phyloP scores from a whole-genome alignment of 2,888 invertebrate species.

The Cistogaster globosa region DNA sequence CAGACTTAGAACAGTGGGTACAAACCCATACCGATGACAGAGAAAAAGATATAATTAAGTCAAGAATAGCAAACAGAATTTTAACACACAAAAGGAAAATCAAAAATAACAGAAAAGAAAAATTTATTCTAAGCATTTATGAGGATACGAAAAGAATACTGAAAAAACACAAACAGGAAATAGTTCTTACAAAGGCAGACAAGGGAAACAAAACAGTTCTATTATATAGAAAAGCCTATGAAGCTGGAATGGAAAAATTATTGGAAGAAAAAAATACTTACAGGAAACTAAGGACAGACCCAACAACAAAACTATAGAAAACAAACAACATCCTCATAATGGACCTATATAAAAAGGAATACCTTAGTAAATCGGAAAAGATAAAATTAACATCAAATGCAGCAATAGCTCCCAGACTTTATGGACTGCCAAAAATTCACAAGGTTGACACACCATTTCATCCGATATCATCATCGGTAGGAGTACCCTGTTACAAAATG shows the following conservation, averaged over 20 bases:
- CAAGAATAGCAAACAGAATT: neutral
- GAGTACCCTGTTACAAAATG: constrained; percentile 11
- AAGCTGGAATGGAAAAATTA: neutral
- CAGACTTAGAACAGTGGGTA: constrained; percentile 9
- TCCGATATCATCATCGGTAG: constrained; percentile 25
- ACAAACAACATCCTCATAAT: neutral
- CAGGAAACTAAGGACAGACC: no score
- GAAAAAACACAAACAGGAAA: neutral
- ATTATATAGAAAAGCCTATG: neutral
- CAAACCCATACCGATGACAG: neutral
- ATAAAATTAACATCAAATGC: neutral
- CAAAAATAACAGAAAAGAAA: neutral
- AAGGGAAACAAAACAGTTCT: constrained; percentile 1
- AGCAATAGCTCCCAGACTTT: constrained; percentile 8
- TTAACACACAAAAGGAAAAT: neutral
- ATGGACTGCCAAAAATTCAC: constrained; percentile 1
- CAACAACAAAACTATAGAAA: neutral
- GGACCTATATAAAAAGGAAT: neutral
- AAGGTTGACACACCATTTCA: neutral
- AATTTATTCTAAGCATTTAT: neutral
- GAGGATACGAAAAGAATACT: neutral
- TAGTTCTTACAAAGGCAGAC: constrained; percentile 2
- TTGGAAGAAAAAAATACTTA: no score
- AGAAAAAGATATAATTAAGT: neutral
- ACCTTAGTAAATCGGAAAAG: neutral